A percentile compares a stretch with the other conserved stretches of the same genome.
These are phyloP conservation scores for Caradrina clavipalpis DNA, from an alignment of 2,888 invertebrate species.

Conservation along the genomic window DNA sequence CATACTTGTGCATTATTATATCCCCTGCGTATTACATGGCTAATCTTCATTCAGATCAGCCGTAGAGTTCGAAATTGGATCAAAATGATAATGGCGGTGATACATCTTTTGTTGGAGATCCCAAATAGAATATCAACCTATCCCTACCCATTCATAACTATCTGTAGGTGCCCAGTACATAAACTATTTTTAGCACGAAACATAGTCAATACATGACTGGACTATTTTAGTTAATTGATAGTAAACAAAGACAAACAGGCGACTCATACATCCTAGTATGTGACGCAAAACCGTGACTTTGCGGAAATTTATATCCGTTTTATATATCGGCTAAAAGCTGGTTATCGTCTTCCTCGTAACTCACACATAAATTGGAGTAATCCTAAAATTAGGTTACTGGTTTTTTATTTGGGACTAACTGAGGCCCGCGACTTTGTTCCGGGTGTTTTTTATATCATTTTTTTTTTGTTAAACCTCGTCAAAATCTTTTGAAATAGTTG, in stretches of 20 bases:
- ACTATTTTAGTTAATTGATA: slow-evolving; percentile 32
- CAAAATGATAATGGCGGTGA: too few relatives aligned
- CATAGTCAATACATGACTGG: slow-evolving; percentile 21
- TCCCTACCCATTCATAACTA: too few relatives aligned
- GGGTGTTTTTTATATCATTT: too few relatives aligned
- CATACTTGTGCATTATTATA: too few relatives aligned
- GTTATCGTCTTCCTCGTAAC: slow-evolving; percentile 34
- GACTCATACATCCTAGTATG: slow-evolving; percentile 30
- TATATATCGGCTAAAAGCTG: slow-evolving; percentile 29
- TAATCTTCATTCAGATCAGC: too few relatives aligned
- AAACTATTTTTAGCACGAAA: not conserved
- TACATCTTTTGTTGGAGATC: too few relatives aligned
- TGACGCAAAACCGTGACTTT: slow-evolving; percentile 25
- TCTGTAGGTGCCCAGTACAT: not conserved
- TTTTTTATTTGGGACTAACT: slow-evolving; percentile 7
- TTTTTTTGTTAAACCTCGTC: too few relatives aligned
- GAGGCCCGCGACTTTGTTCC: too few relatives aligned
- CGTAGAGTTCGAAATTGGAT: too few relatives aligned
- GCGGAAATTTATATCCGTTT: slow-evolving; percentile 33
- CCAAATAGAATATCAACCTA: too few relatives aligned
- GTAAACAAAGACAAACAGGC: slow-evolving; percentile 45
- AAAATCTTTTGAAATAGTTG: too few relatives aligned
- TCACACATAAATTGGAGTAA: slow-evolving; percentile 34
- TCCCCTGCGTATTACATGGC: too few relatives aligned
- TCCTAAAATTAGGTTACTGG: slow-evolving; percentile 24